These are phyloP conservation scores for Drosophila tani DNA, from an alignment of 1,140 invertebrate genomes.

Conservation along the genomic window DNA sequence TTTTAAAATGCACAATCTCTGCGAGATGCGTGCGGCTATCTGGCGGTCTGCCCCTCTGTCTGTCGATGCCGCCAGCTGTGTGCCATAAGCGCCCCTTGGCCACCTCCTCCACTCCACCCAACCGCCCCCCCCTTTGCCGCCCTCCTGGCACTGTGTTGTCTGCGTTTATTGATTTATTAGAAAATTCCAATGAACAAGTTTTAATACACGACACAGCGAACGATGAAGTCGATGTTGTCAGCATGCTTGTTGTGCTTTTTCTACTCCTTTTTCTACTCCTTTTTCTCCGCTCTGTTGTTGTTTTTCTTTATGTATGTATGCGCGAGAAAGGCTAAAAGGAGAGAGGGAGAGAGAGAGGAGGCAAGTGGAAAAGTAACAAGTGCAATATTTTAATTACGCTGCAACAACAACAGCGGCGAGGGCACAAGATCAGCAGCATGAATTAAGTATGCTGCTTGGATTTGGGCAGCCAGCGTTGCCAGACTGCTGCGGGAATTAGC, in stretches of 20 bases:
- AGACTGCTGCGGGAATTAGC: background rate
- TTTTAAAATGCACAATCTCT: constrained; percentile 79
- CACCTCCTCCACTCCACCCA: background rate
- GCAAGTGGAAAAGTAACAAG: constrained; percentile 67
- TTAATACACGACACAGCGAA: constrained; percentile 78
- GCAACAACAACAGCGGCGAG: constrained; percentile 33
- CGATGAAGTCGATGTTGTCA: constrained; percentile 55
- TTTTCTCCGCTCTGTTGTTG: constrained; percentile 17
- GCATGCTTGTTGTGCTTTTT: constrained; percentile 55
- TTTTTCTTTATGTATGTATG: constrained; percentile 13
- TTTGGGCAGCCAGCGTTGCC: constrained; percentile 54
- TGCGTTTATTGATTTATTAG: constrained; percentile 84
- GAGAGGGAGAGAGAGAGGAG: background rate
- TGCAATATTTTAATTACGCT: constrained; percentile 84
- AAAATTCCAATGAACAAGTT: constrained; percentile 84
- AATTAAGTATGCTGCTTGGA: constrained; percentile 46
- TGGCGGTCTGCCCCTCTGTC: constrained; percentile 39
- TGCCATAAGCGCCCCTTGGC: constrained; percentile 44
- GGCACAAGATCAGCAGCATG: constrained; percentile 45
- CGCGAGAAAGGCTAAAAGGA: constrained; percentile 24
- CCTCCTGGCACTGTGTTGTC: constrained; percentile 69
- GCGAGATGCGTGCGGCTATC: constrained; percentile 57
- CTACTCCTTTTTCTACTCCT: constrained; percentile 45
- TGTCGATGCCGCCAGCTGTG: constrained; percentile 71
- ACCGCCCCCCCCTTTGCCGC: constrained; percentile 2